Evolutionary conservation across 2,113 vertebrate genomes (phyloP).

Genomic region (Brachypodius melanocephalos): DNA sequence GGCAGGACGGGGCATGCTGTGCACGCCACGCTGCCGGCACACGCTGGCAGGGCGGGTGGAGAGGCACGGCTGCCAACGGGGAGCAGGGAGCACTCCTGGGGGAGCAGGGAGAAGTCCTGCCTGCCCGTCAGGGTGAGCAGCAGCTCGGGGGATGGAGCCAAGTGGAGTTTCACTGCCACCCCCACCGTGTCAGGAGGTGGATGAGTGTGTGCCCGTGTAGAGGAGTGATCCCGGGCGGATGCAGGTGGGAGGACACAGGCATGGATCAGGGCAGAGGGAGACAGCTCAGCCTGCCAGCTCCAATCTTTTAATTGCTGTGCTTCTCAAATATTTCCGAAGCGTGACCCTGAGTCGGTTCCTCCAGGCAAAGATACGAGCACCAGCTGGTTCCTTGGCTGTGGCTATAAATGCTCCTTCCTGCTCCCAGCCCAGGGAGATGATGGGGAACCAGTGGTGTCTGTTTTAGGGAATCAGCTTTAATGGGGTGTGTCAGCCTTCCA

Average conservation of each 20-base stretch:
- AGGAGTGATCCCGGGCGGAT: neutral
- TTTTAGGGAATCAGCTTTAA: neutral
- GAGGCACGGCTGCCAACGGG: neutral
- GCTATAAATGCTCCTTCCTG: neutral
- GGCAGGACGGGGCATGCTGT: neutral
- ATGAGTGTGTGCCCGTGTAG: neutral
- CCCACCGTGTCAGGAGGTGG: rapidly evolving
- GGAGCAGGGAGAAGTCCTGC: neutral
- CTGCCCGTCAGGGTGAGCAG: neutral
- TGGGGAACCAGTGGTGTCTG: neutral
- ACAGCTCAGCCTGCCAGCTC: neutral
- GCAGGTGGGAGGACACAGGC: neutral
- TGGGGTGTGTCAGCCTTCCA: neutral
- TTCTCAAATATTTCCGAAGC: neutral
- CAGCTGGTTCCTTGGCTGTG: neutral
- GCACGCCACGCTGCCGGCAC: neutral
- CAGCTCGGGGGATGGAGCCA: neutral
- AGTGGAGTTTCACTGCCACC: neutral
- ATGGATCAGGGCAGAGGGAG: neutral
- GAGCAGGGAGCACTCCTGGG: neutral
- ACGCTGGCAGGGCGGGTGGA: neutral
- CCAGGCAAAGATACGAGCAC: neutral
- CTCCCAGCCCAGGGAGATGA: neutral
- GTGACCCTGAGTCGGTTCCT: neutral
- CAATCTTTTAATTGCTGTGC: neutral